Evolutionary conservation across 1,140 invertebrate genomes (phyloP), one percentile per base, ranked within the genome.

Genomic region (Leucophenga varia): DNA sequence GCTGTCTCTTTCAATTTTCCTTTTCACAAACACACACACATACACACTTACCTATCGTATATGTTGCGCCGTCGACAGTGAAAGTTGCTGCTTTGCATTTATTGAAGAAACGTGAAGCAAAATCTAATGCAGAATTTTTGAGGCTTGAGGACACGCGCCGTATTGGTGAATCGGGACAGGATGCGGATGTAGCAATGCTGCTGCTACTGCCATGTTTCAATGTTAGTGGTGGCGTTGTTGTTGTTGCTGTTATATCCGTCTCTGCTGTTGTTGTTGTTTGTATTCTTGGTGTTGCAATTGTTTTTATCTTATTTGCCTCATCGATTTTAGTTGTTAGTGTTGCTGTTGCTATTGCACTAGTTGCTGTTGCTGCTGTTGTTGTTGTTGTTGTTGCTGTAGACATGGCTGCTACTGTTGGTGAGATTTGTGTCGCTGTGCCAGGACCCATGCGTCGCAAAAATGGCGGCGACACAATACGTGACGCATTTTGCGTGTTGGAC

Each of bases 1-100:
- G n/a, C n/a, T n/a, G n/a, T n/a, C n/a, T n/a, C n/a, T n/a, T n/a
- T n/a, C n/a, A n/a, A n/a, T n/a, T n/a, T n/a, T n/a, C n/a, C n/a
- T n/a, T n/a, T n/a, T n/a, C n/a, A n/a, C n/a, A 30, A 30, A 12
- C 7, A 30, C 28, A 30, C 7, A 30, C 12, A 7, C 12, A 30
- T 30, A 7, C 28, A 12, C 44, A 79, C 82, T 84, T 78, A 89
- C 87, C 86, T 73, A 89, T 88, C 45, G 85, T 89, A 52, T 88
- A 89, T 47, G 84, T 86, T 52, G 84, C 86, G 57, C 87, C 86
- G 75, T 88, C 86, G 65, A 88, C 80, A 49, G 87, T 86, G 61
- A 89, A 88, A 35, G 86, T 89, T 13, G 87, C 87, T 72, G 86
- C 86, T 74, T 86, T 86, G 76, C 85, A 87, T 74, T 87, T 87